phyloP scores from a whole-genome alignment of 2,888 invertebrate species.

The Nomada ferruginata region DNA sequence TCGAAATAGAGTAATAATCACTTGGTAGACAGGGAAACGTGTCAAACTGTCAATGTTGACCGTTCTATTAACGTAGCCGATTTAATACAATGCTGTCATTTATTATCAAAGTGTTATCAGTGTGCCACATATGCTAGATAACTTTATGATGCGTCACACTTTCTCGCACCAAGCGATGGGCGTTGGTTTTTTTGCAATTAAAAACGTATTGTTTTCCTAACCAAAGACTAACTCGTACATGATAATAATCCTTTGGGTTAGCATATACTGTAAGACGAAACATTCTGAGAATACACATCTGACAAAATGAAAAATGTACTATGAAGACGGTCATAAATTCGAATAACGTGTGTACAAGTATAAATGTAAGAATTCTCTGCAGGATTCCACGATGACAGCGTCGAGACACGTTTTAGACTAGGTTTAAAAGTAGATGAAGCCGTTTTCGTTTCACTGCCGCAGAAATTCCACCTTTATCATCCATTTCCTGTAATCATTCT shows the following conservation, averaged over 20 bases:
- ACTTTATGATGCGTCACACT: conserved; percentile 12
- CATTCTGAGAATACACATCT: not conserved
- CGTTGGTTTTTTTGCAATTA: not conserved
- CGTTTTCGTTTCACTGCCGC: conserved; percentile 25
- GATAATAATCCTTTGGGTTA: too few species aligned
- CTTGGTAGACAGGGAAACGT: not conserved
- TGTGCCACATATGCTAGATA: conserved; percentile 31
- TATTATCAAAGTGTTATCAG: conserved; percentile 63
- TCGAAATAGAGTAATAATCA: conserved; percentile 30
- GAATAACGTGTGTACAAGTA: not conserved
- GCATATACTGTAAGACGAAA: too few species aligned
- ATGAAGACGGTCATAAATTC: not conserved
- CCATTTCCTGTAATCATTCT: not conserved
- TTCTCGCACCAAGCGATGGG: not conserved
- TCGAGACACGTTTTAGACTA: conserved; percentile 32
- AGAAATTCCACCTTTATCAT: not conserved
- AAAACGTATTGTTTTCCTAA: not conserved
- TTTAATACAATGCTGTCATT: conserved; percentile 39
- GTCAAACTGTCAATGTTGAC: not conserved
- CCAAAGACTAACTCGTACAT: too few species aligned
- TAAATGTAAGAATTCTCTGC: conserved; percentile 24
- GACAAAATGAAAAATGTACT: conserved; percentile 20
- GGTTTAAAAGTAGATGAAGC: conserved; percentile 67
- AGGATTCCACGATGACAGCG: conserved; percentile 37
- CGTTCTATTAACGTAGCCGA: conserved; percentile 17